Conservation (phyloP, 2,113 vertebrate species). For the Aphelocoma coerulescens region DNA sequence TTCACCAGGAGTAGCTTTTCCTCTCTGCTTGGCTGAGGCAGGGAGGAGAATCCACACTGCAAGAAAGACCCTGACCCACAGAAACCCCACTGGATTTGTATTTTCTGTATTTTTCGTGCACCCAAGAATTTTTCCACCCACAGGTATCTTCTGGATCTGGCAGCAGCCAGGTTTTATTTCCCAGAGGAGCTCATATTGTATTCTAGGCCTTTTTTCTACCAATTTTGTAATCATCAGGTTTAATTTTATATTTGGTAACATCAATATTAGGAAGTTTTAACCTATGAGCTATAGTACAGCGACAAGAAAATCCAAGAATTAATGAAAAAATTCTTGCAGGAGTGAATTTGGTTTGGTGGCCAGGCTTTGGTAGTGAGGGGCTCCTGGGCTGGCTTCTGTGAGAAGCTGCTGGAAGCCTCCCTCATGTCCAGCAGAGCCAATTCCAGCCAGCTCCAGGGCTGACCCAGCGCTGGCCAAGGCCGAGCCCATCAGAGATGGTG, state of each 20-base stretch:
- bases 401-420: neutral
- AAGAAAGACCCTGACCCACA: neutral
- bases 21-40: neutral
- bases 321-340: neutral
- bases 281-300: rapidly evolving
- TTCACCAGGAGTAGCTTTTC: neutral
- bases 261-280: neutral
- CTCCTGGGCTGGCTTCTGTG: neutral
- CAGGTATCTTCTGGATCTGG: neutral
- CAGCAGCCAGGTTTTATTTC: neutral
- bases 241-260: neutral
- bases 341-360: neutral
- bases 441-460: neutral
- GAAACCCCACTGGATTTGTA: neutral
- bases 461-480: neutral
- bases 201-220: neutral
- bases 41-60: neutral
- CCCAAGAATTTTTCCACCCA: neutral
- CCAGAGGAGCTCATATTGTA: neutral
- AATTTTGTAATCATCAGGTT: neutral
- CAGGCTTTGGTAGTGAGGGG: rapidly evolving
- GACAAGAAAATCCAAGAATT: neutral
- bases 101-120: neutral
- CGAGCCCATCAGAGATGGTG: neutral
- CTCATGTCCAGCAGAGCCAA: neutral